phyloP scores from a whole-genome alignment of 53 echinoderm and acorn worm genomes.

The Temnopleurus reevesii region DNA sequence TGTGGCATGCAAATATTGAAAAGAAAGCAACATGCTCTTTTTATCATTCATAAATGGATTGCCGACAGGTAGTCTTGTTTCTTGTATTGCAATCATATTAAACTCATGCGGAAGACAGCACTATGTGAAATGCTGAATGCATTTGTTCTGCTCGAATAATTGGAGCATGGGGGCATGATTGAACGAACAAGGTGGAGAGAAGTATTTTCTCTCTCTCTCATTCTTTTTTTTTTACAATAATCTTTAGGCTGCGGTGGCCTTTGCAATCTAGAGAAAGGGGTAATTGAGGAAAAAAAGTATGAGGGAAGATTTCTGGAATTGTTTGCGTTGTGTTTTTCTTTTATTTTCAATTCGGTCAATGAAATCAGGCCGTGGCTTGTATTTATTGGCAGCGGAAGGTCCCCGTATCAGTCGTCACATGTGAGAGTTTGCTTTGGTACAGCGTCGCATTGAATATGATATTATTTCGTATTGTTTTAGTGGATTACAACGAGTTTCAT shows the following conservation, averaged over 20 bases:
- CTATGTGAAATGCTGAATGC: background rate
- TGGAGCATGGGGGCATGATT: conserved; percentile 14
- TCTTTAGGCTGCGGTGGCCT: background rate
- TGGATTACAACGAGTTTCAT: conserved; percentile 15
- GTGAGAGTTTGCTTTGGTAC: background rate
- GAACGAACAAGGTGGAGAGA: conserved; percentile 12
- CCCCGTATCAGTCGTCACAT: background rate
- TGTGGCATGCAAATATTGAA: background rate
- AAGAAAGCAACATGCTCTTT: background rate
- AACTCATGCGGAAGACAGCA: background rate
- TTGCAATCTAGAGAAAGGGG: background rate
- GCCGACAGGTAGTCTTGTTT: background rate
- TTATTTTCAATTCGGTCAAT: background rate
- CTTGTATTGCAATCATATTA: background rate
- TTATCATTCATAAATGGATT: background rate
- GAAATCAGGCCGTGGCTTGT: background rate
- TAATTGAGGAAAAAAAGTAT: background rate
- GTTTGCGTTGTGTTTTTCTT: no score
- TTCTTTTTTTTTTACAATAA: conserved; percentile 28
- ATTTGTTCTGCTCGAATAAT: conserved; percentile 57
- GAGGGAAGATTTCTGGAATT: background rate
- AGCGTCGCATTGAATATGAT: conserved; percentile 23
- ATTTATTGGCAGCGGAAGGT: background rate
- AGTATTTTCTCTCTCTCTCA: no score
- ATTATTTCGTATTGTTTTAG: conserved; percentile 17